Evolutionary conservation across 2,888 invertebrate species (phyloP).

Genomic region (Caradrina kadenii): DNA sequence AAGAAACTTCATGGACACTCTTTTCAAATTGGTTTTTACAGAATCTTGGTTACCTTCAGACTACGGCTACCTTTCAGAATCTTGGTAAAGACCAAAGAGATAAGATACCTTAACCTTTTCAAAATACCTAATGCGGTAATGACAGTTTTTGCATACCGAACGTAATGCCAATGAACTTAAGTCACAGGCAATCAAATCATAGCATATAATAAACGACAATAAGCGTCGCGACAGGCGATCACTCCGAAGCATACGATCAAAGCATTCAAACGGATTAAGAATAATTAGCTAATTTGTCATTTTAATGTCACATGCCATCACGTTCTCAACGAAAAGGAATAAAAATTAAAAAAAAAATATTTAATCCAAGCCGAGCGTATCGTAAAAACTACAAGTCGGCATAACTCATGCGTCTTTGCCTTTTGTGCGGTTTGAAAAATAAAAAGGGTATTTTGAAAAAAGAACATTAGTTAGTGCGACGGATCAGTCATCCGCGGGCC

Average conservation of each 20-base stretch:
- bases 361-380: conserved; percentile 87
- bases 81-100: too few relatives aligned
- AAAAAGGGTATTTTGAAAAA: conserved; percentile 83
- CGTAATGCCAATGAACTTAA: conserved; percentile 76
- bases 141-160: conserved; percentile 53
- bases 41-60: too few relatives aligned
- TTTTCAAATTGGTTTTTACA: too few relatives aligned
- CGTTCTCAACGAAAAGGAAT: conserved; percentile 82
- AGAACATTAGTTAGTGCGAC: conserved; percentile 87
- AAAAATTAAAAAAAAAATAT: conserved; percentile 85
- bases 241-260: conserved; percentile 79
- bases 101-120: conserved; percentile 31
- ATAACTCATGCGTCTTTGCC: conserved; percentile 87
- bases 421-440: conserved; percentile 86
- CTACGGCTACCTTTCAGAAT: too few relatives aligned
- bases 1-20: too few relatives aligned
- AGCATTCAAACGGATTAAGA: conserved; percentile 87
- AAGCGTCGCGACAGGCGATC: conserved; percentile 80
- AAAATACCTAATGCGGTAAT: conserved; percentile 36
- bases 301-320: conserved; percentile 91
- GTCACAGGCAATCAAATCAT: conserved; percentile 68
- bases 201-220: conserved; percentile 71
- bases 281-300: conserved; percentile 90
- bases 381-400: conserved; percentile 89
- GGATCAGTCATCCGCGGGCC: conserved; percentile 88